Percentiles rank a stretch among this genome's conserved stretches.
Evolutionary conservation across 2,797 vertebrate species (phyloP).

Genomic region (Sphenodon punctatus): DNA sequence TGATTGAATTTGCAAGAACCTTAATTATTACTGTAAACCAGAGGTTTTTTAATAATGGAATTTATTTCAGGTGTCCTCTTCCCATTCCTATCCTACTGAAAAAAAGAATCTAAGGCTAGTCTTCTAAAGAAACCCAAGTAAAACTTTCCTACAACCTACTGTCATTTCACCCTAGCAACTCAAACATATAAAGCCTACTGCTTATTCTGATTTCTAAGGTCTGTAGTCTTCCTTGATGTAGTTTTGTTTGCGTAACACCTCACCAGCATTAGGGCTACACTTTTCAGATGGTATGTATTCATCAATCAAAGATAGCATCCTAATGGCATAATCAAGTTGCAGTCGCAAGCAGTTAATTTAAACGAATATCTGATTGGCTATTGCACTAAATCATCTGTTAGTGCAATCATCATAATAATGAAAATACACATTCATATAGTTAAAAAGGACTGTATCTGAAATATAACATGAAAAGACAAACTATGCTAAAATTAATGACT

Average conservation of each 20-base stretch:
- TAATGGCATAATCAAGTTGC: not conserved
- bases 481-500: not conserved
- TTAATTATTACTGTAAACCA: too few relatives aligned
- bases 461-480: not conserved
- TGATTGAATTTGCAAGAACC: too few relatives aligned
- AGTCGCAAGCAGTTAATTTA: not conserved
- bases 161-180: not conserved
- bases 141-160: not conserved
- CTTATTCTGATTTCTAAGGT: not conserved
- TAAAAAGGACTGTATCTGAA: not conserved
- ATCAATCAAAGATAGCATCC: not conserved
- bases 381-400: not conserved
- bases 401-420: not conserved
- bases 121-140: not conserved
- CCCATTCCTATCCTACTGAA: not conserved
- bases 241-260: not conserved
- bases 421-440: not conserved
- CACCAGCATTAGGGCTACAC: not conserved
- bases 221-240: not conserved
- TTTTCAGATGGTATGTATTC: not conserved
- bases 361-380: not conserved
- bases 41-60: too few relatives aligned
- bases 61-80: fast-evolving
- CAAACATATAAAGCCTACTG: not conserved
- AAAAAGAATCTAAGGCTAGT: not conserved